A percentile compares a stretch with the other conserved stretches of the same genome.
These are phyloP conservation scores for Pongo pygmaeus DNA, from an alignment of 2,113 vertebrate species.

Conservation along the genomic window DNA sequence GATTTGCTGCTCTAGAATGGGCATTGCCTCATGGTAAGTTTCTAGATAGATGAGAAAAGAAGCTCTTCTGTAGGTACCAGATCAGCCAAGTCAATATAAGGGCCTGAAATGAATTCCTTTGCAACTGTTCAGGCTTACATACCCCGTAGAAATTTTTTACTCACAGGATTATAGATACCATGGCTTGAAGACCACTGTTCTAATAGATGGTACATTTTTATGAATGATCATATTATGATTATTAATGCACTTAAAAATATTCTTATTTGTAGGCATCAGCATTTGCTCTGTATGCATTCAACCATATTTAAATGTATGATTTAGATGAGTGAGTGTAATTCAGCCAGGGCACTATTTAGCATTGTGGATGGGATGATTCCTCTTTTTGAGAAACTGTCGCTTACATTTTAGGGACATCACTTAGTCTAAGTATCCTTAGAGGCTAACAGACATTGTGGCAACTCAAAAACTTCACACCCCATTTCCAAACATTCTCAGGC, in stretches of 20 bases:
- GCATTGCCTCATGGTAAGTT: neutral
- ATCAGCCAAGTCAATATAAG: neutral
- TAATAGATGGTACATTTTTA: neutral
- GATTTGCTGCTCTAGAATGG: neutral
- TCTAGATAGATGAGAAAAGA: neutral
- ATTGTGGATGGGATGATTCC: too few species aligned
- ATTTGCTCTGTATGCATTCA: neutral
- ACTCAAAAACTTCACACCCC: too few species aligned
- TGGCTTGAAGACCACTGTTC: neutral
- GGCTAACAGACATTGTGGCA: neutral
- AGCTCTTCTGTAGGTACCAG: neutral
- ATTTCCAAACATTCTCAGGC: neutral
- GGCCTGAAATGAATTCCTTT: neutral
- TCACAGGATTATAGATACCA: accelerated
- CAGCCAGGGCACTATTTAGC: neutral
- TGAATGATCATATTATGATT: neutral
- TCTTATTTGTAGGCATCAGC: neutral
- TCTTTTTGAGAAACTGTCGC: neutral
- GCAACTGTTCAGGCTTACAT: neutral
- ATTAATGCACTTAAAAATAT: neutral
- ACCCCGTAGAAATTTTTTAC: neutral
- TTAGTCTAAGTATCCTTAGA: neutral
- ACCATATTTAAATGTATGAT: neutral
- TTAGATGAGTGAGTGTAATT: neutral
- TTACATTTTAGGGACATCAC: neutral